phyloP scores from a whole-genome alignment of 1,140 invertebrate species.

The Lordiphosa collinella region DNA sequence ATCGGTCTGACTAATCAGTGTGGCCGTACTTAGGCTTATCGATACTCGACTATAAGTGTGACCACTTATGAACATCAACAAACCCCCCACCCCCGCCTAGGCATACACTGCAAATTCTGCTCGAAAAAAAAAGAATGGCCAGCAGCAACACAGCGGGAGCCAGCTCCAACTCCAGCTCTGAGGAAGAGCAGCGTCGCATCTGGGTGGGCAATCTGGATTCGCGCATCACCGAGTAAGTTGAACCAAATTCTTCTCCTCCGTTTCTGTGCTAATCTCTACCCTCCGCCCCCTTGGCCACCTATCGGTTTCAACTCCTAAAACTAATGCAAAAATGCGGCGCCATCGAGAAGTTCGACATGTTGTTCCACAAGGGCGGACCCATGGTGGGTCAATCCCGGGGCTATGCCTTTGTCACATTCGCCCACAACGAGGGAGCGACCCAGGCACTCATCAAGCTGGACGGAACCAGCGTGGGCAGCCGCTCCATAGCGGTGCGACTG shows the following conservation, averaged over 20 bases:
- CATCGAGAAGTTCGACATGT: conserved; percentile 95
- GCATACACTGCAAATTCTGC: no score
- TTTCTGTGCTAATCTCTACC: conserved; percentile 61
- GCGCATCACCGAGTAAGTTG: conserved; percentile 94
- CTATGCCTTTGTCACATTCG: conserved; percentile 96
- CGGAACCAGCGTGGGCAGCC: conserved; percentile 87
- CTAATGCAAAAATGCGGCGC: conserved; percentile 94
- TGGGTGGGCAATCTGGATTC: conserved; percentile 95
- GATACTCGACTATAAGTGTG: no score
- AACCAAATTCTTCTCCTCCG: conserved; percentile 8
- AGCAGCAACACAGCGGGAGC: neutral
- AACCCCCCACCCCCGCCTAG: no score
- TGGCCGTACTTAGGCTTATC: no score
- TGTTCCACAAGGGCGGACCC: conserved; percentile 94
- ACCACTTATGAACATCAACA: no score
- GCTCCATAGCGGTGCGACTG: conserved; percentile 89
- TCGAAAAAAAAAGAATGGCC: no score
- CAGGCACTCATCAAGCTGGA: conserved; percentile 86
- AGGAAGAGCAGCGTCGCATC: conserved; percentile 80
- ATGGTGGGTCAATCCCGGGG: conserved; percentile 92
- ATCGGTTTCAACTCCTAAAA: conserved; percentile 96
- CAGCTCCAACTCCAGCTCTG: conserved; percentile 2
- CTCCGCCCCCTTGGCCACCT: conserved; percentile 81
- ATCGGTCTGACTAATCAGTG: no score
- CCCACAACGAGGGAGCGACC: conserved; percentile 73